These are phyloP conservation scores for Plutella xylostella DNA, from an alignment of 2,888 invertebrate species.

Conservation along the genomic window DNA sequence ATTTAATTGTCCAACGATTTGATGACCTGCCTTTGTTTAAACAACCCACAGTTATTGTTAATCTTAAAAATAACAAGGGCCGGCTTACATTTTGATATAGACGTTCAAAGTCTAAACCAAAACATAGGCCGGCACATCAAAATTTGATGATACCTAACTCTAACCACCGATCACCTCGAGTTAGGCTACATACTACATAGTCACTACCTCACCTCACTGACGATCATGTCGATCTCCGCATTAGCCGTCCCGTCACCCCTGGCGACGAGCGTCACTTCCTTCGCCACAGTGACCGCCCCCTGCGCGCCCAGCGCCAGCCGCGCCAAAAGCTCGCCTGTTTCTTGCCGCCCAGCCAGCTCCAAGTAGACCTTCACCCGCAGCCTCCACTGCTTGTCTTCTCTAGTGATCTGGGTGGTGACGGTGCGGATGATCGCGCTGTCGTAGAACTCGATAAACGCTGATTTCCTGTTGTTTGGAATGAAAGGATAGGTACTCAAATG, in stretches of 20 bases:
- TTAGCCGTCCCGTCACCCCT: conserved; percentile 36
- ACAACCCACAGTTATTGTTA: too few species aligned
- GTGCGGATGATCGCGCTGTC: conserved; percentile 74
- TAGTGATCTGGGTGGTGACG: conserved; percentile 55
- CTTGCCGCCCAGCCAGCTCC: conserved; percentile 30
- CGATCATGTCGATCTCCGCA: conserved; percentile 33
- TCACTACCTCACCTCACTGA: conserved; percentile 38
- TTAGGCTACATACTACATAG: neutral
- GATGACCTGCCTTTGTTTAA: too few species aligned
- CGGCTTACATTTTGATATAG: too few species aligned
- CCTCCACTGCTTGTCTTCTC: conserved; percentile 33
- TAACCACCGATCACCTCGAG: neutral
- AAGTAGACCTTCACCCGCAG: conserved; percentile 36
- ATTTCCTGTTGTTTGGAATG: conserved; percentile 71
- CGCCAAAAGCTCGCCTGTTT: conserved; percentile 34
- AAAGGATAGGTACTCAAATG: too few species aligned
- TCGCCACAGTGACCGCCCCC: conserved; percentile 34
- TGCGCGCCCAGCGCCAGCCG: conserved; percentile 35
- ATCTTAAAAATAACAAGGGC: too few species aligned
- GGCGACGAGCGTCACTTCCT: conserved; percentile 25
- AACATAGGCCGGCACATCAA: too few species aligned
- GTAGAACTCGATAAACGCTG: conserved; percentile 74
- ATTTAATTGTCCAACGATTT: too few species aligned
- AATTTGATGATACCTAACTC: too few species aligned
- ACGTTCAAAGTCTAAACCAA: too few species aligned